Evolutionary conservation across 2,113 vertebrate species (phyloP), one percentile per base, ranked within the genome.

Genomic region (Seriola rivoliana): DNA sequence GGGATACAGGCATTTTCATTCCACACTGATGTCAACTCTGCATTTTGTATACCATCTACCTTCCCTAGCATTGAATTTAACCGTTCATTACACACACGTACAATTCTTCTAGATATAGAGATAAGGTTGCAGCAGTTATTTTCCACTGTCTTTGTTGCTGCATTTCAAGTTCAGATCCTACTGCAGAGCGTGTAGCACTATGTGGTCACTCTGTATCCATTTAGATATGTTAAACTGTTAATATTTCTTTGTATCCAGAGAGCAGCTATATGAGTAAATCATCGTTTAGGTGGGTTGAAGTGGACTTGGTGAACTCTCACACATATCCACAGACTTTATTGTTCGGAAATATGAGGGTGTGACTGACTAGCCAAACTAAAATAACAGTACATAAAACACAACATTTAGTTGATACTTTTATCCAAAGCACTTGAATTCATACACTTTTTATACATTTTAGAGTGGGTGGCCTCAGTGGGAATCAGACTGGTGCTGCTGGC

Each of bases 391-490:
- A 81, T 54, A 64, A 63, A 34, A 58, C n/a, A 34, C 50, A 59
- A 59, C 44, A 54, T 81, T 68, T 34, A 54, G 40, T 46, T 63
- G 54, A 83, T 69, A 68, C 60, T 68, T 71, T n/a, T n/a, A 57
- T 70, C 50, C 58, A 23, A 36, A 78, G 48, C 16, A 23, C 16
- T 69, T 64, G 8, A 78, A 62, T 83, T 25, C 62, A 75, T 65
- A 62, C 67, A 55, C 46, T 64, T 85, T 63, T 71, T 62, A 80
- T 79, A 87, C 71, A 80, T 86, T 71, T 84, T 23, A 63, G 74
- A 72, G 80, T 85, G 40, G 80, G 64, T 76, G 70, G 66, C 70
- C 52, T 81, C 63, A 65, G 76, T 78, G 60, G 52, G 70, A 81
- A 79, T 81, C 73, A 72, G 40, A 75, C 57, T 40, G 32, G 40